Conservation (phyloP, 2,888 invertebrate genomes). For the Apodemia hepburni region DNA sequence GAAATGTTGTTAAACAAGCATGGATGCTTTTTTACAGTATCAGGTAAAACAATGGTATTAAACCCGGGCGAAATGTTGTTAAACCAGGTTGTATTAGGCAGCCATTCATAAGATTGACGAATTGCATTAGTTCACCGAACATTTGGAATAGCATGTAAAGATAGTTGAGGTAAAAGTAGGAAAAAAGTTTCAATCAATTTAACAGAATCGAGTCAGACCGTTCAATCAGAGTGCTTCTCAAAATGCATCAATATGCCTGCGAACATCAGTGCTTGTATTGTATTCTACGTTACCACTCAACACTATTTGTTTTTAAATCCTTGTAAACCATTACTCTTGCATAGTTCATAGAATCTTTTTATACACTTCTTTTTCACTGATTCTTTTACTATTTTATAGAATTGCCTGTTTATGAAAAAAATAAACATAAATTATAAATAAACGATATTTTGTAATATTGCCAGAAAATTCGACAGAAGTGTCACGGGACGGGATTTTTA, state of each 20-base stretch:
- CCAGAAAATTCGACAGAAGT: too few species aligned
- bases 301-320: slow-evolving; percentile 58
- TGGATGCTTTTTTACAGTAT: too few species aligned
- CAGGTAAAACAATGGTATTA: too few species aligned
- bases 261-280: slow-evolving; percentile 42
- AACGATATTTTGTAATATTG: too few species aligned
- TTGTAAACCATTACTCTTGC: slow-evolving; percentile 58
- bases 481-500: too few species aligned
- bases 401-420: slow-evolving; percentile 59
- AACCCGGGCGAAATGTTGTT: too few species aligned
- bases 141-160: too few species aligned
- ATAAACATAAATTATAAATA: background rate
- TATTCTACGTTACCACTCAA: slow-evolving; percentile 61
- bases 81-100: too few species aligned
- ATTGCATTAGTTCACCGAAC: too few species aligned
- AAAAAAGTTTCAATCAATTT: background rate
- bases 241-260: slow-evolving; percentile 53
- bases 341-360: slow-evolving; percentile 63
- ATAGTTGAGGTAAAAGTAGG: too few species aligned
- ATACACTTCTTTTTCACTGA: slow-evolving; percentile 67
- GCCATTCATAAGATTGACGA: too few species aligned
- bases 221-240: slow-evolving; percentile 32
- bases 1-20: too few species aligned
- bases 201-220: slow-evolving; percentile 17
- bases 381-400: slow-evolving; percentile 67